A percentile compares a stretch with the other conserved stretches of the same genome.
Evolutionary conservation across 2,113 vertebrate species (phyloP).

Genomic region (Scomber japonicus): DNA sequence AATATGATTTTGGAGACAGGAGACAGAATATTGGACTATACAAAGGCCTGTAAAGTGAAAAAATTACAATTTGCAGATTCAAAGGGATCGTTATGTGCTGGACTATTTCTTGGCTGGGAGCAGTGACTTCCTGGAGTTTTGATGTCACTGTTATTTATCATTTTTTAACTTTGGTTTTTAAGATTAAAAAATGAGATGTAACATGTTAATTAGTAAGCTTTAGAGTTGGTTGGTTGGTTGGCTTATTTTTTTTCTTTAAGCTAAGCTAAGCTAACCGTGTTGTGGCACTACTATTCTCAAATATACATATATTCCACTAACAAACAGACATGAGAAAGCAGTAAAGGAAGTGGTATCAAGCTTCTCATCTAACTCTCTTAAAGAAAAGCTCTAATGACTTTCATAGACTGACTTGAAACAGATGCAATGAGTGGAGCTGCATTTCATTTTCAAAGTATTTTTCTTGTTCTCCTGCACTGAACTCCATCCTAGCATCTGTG

Average conservation of each 20-base stretch:
- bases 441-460: constrained; percentile 11
- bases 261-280: neutral
- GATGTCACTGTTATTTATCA: neutral
- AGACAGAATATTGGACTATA: no score
- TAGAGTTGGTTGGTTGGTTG: no score
- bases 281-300: neutral
- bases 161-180: no score
- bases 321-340: neutral
- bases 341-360: neutral
- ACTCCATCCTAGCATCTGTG: neutral
- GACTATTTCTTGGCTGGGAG: no score
- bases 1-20: no score
- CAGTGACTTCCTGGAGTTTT: neutral
- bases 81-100: no score
- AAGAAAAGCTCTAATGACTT: constrained; percentile 1
- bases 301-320: neutral
- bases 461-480: neutral
- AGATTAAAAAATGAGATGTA: no score
- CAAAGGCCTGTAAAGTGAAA: no score
- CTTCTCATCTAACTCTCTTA: neutral
- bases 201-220: no score
- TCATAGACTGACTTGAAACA: neutral
- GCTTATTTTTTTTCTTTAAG: neutral
- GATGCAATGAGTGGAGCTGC: neutral
- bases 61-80: no score